Conservation (phyloP, 2,797 vertebrate genomes). For the Cryptoprocta ferox region DNA sequence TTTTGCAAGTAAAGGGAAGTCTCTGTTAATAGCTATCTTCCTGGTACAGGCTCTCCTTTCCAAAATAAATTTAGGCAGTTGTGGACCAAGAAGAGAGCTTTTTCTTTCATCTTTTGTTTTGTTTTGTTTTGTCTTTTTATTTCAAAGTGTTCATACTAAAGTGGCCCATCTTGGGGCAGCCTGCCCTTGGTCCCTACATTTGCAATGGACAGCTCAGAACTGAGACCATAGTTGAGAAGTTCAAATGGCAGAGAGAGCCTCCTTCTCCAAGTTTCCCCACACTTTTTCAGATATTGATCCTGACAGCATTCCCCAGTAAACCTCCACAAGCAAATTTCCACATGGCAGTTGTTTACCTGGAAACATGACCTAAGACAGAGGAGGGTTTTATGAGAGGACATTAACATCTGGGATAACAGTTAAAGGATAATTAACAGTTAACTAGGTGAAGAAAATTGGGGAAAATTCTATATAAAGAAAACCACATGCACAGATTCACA, state of each 20-base stretch:
- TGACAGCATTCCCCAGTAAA: neutral
- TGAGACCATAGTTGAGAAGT: neutral
- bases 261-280: neutral
- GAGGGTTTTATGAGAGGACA: neutral
- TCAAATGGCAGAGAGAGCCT: neutral
- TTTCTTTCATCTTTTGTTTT: neutral
- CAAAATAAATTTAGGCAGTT: neutral
- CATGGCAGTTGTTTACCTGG: neutral
- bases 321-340: neutral
- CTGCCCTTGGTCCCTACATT: neutral
- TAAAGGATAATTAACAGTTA: neutral
- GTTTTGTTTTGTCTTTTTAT: neutral
- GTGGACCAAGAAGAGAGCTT: neutral
- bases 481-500: neutral
- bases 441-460: neutral
- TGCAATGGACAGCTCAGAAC: neutral
- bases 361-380: neutral
- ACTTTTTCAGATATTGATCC: neutral
- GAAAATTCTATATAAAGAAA: neutral
- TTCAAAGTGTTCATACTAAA: neutral
- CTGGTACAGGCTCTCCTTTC: neutral
- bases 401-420: neutral
- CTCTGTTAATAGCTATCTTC: neutral
- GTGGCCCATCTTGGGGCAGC: neutral
- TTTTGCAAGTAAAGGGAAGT: neutral